These are phyloP conservation scores for Geothlypis trichas DNA, from an alignment of 2,113 vertebrate genomes.

Conservation along the genomic window DNA sequence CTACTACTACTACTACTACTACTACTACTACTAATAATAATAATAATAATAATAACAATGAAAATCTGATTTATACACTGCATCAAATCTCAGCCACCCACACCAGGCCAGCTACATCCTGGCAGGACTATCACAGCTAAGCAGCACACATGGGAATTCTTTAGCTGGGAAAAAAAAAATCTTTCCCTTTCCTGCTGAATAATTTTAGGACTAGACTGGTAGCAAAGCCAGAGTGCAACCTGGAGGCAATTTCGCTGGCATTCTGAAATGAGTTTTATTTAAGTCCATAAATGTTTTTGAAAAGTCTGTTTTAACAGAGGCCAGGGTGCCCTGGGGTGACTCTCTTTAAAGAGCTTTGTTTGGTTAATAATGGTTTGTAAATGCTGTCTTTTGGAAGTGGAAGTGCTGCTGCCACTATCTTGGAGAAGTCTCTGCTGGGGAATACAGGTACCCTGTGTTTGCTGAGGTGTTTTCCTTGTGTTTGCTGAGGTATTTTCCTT, in stretches of 20 bases:
- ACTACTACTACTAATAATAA: neutral
- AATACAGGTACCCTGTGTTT: constrained; percentile 4
- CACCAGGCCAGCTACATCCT: neutral
- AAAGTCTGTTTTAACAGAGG: constrained; percentile 41
- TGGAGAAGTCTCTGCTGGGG: neutral
- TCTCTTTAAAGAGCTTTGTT: constrained; percentile 53
- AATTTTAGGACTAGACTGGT: constrained; percentile 53
- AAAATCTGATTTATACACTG: neutral
- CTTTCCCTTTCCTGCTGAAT: constrained; percentile 25
- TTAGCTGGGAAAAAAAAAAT: neutral
- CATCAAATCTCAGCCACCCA: neutral
- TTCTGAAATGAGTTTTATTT: constrained; percentile 53
- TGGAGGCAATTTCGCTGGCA: constrained; percentile 5
- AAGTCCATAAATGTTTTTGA: constrained; percentile 56
- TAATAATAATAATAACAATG: neutral
- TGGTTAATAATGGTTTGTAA: constrained; percentile 46
- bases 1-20: too few species aligned
- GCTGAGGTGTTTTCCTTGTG: neutral
- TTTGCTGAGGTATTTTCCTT: neutral
- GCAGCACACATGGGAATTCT: constrained; percentile 11
- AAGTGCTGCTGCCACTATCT: neutral
- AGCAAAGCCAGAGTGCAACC: constrained; percentile 47
- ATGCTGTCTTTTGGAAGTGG: neutral
- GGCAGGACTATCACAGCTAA: neutral
- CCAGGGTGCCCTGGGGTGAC: constrained; percentile 46